Base-by-base conservation (phyloP, 1,140 invertebrate genomes). In the Luehdorfia chinensis region DNA sequence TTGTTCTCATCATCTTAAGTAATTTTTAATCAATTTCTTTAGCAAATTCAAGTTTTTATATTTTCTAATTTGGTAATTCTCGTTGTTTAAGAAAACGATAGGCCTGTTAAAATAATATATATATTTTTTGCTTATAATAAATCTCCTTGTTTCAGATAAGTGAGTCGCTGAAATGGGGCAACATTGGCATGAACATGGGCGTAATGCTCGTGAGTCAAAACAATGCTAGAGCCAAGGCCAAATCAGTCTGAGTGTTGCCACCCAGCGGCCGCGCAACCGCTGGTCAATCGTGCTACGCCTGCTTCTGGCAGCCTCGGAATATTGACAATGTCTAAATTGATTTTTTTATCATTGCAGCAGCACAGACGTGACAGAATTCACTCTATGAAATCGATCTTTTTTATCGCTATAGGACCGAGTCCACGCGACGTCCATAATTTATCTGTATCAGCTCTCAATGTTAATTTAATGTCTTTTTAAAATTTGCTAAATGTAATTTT, bases 101-200 rank as follows among this genome's bases (percentile, higher is more conserved):
- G n/a, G n/a, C n/a, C n/a, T n/a, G n/a, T n/a, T n/a, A n/a, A n/a
- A n/a, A n/a, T n/a, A n/a, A n/a, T n/a, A n/a, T n/a, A n/a, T n/a
- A n/a, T n/a, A n/a, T 21, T 21, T 6, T 21, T 21, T 21, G 6
- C 19, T n/a, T n/a, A 21, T 21, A 21, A 21, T 3, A 27, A 27
- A 28, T 15, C 23, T 43, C 56, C 25, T 87, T 87, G 83, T 90
- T 90, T 47, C 88, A 91, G 90, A 90, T 90, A 67, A 91, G 90
- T 74, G 90, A 92, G 78, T 90, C 90, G 59, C 85, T 90, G 49
- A 91, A 90, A 73, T 91, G 90, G 90, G 90, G 90, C 60, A 91
- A 88, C 78, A 87, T 91, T 62, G 89, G 90, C 66, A 90, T 91
- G 86, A 91, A 90, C 70, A 89, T 90, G 74, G 90, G 90, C 59